Evolutionary conservation across 2,113 vertebrate species (phyloP), one percentile per base, ranked within the genome.

Genomic region (Leucopsar rothschildi): DNA sequence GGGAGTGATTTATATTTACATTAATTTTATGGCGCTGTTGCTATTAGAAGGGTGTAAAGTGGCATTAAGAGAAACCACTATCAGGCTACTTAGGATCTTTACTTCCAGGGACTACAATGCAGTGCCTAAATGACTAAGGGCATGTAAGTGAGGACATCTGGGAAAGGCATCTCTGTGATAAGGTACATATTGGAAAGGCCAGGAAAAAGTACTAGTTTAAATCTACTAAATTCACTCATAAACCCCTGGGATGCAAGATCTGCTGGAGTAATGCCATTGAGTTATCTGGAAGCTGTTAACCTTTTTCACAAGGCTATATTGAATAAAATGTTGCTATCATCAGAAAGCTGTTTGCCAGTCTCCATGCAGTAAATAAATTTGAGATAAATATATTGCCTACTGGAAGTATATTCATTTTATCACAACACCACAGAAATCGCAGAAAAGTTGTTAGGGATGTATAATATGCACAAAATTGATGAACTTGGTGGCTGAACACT

Each of bases 1-100:
- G 7, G 42, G 63, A 63, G 33, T 86, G 82, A 95, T 94, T 97
- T 94, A 53, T 94, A 86, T 93, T 96, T 92, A 78, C 79, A 60
- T 92, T 91, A 90, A 81, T 92, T 95, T 96, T 93, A 95, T 92
- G 85, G 44, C 52, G 69, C 44, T 83, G 42, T 71, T 71, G 72
- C 56, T 83, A 59, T 86, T 90, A 82, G 76, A 42, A 80, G 75
- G 10, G 35, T 81, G 35, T 90, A 81, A 95, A 93, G 52, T 31
- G 55, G 55, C 55, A 64, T 86, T 93, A 93, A 53, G 70, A 69
- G 85, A 82, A 95, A 73, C 19, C 33, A 77, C 44, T 72, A 40
- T 60, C 60, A 31, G 71, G 29, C n/a, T 91, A 27, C 42, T 68
- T 65, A 42, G 39, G 22, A 68, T 73, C 29, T 88, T 90, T 57